Evolutionary conservation across 2,113 vertebrate species (phyloP).

Genomic region (Leiothrix lutea): DNA sequence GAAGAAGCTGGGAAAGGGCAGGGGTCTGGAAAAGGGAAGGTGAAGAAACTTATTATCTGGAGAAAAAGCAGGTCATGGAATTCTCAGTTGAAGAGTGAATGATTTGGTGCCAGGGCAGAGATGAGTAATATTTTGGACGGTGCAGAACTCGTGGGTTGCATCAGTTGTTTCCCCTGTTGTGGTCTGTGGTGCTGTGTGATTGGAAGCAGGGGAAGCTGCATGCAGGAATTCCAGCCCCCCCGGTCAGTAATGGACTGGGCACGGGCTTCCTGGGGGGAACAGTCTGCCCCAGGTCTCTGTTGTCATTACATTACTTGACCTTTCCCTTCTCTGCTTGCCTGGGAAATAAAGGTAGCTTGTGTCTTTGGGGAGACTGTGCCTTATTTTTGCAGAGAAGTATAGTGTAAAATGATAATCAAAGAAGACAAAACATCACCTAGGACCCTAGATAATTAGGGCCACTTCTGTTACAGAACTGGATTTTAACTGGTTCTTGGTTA

Average conservation of each 20-base stretch:
- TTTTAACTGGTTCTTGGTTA: background rate
- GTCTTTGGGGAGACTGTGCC: background rate
- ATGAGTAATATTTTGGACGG: conserved; percentile 29
- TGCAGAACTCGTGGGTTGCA: background rate
- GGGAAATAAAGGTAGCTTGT: background rate
- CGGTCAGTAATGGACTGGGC: background rate
- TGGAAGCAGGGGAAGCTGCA: background rate
- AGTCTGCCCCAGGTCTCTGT: background rate
- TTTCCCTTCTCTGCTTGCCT: background rate
- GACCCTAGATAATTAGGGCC: background rate
- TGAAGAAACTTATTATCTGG: background rate
- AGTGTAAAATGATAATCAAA: background rate
- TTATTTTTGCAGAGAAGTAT: background rate
- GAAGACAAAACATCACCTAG: background rate
- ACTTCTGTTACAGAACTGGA: background rate
- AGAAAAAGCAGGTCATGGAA: background rate
- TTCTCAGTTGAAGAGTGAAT: background rate
- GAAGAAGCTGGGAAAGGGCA: background rate
- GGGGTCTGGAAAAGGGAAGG: background rate
- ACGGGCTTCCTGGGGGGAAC: background rate
- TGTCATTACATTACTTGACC: background rate
- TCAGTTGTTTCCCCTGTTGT: background rate
- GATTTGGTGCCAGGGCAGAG: conserved; percentile 1
- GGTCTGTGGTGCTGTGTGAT: background rate
- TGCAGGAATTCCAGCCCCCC: background rate